Percentiles rank a stretch among this genome's conserved stretches.
These are phyloP conservation scores for Palythoa caribaeorum DNA, from an alignment of 92 coral and sea anemone species.

Conservation along the genomic window DNA sequence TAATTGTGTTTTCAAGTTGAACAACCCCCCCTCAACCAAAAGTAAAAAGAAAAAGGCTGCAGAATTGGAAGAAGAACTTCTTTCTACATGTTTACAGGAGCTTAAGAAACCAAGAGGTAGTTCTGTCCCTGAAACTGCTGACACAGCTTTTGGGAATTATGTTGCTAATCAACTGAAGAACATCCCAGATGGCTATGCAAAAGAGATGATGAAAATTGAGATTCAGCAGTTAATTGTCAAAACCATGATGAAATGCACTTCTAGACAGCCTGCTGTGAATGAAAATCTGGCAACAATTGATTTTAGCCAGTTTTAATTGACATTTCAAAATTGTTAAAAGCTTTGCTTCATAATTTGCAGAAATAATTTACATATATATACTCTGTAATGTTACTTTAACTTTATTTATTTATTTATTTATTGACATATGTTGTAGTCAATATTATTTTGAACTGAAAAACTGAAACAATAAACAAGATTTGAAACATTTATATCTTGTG, in stretches of 20 bases:
- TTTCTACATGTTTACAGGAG: conserved; percentile 54
- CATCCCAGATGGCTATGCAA: conserved; percentile 65
- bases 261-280: not conserved
- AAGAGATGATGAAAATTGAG: conserved; percentile 65
- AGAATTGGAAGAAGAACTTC: conserved; percentile 63
- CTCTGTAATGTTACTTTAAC: no score
- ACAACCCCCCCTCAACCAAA: conserved; percentile 43
- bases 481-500: no score
- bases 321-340: not conserved
- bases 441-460: no score
- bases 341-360: not conserved
- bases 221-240: conserved; percentile 64
- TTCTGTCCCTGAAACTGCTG: conserved; percentile 23
- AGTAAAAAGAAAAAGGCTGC: conserved; percentile 35
- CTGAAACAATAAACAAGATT: not conserved
- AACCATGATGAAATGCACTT: conserved; percentile 23
- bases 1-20: conserved; percentile 8
- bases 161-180: conserved; percentile 54
- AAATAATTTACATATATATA: no score
- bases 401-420: no score
- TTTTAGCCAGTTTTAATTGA: not conserved
- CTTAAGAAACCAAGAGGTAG: conserved; percentile 44
- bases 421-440: not conserved
- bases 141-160: conserved; percentile 55
- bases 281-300: no score